Evolutionary conservation across 2,797 vertebrate species (phyloP).

Genomic region (Emydoidea blandingii): DNA sequence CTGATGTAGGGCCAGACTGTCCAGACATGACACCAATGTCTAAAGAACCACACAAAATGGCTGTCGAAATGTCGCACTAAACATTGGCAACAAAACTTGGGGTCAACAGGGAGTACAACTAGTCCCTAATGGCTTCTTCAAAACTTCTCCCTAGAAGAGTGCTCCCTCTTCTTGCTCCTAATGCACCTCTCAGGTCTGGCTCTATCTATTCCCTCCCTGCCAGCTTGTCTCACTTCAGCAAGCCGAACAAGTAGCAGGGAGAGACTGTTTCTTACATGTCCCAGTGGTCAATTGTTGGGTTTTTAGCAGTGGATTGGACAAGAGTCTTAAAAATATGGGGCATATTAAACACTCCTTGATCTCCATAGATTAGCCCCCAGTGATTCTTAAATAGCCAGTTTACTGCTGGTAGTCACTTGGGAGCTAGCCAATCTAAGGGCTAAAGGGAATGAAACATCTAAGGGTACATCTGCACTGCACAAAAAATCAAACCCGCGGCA

Average conservation of each 20-base stretch:
- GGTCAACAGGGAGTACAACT: not conserved
- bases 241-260: not conserved
- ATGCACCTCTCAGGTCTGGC: not conserved
- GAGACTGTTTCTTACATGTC: not conserved
- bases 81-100: not conserved
- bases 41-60: not conserved
- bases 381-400: not conserved
- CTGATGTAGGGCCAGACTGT: not conserved
- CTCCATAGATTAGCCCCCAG: not conserved
- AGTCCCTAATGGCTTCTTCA: not conserved
- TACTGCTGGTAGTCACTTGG: not conserved
- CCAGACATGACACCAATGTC: not conserved
- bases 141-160: not conserved
- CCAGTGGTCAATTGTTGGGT: not conserved
- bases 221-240: not conserved
- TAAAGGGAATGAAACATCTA: not conserved
- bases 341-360: slow-evolving; percentile 2
- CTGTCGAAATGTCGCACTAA: not conserved
- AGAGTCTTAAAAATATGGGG: not conserved
- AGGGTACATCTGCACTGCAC: not conserved
- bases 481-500: not conserved
- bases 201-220: not conserved
- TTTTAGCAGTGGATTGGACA: not conserved
- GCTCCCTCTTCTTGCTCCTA: not conserved
- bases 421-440: not conserved